A percentile compares a stretch with the other conserved stretches of the same genome.
Evolutionary conservation across 2,113 vertebrate species (phyloP).

Genomic region (Cercocebus atys): DNA sequence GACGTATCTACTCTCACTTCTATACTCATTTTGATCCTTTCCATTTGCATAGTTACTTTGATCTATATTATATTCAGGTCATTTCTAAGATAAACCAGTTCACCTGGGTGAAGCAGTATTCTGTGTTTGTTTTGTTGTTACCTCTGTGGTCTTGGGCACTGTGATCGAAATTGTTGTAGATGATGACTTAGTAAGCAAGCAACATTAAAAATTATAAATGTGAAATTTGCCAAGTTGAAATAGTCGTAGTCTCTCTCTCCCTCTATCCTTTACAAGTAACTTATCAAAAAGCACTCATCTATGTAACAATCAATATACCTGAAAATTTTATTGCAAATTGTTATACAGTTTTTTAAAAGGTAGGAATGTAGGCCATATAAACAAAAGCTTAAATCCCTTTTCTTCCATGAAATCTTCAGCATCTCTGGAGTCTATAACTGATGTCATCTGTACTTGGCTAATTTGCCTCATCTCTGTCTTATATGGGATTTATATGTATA

Average conservation of each 20-base stretch:
- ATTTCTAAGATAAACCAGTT: neutral
- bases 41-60: neutral
- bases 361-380: neutral
- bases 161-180: neutral
- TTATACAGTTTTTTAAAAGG: neutral
- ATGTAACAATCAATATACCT: neutral
- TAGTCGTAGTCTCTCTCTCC: neutral
- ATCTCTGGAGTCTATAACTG: neutral
- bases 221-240: neutral
- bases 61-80: neutral
- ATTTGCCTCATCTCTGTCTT: neutral
- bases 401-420: neutral
- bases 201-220: neutral
- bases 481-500: neutral
- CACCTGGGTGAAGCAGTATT: neutral
- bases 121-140: neutral
- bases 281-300: neutral
- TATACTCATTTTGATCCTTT: neutral
- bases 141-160: neutral
- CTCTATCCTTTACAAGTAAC: neutral
- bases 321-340: neutral
- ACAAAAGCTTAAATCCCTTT: neutral
- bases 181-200: neutral
- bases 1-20: neutral
- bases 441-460: neutral